Evolutionary conservation across 2,888 invertebrate genomes (phyloP), one percentile per base, ranked within the genome.

Genomic region (Lottia gigantea): DNA sequence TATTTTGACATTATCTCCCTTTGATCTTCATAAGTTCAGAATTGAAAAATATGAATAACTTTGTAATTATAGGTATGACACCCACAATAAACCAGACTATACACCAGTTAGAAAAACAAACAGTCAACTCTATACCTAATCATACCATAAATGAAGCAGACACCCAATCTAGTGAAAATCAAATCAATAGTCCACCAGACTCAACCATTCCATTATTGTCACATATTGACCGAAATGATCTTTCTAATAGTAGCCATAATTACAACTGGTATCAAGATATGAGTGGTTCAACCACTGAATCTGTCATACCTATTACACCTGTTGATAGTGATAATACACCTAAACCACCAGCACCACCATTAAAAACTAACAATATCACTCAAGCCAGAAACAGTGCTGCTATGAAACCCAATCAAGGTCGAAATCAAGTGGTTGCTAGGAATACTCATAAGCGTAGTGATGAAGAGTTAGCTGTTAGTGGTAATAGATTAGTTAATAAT

Each of bases 341-440:
- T 40, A 40, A 40, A 40, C 40, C 40, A 40, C 40, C 40, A 40
- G 71, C 78, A 61, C 67, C 77, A 49, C 82, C 82, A 15, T 76
- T 84, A 69, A 83, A 86, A 76, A 78, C 87, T 83, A 74, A 79
- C 63, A 82, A 80, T 46, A 74, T 83, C 31, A 74, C 70, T 45
- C 72, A 81, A 55, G 82, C 82, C 19, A 80, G 78, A 68, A 82
- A 82, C 62, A 83, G 83, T 61, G 74, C 78, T 11, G 78, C 82
- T 23, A 78, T 95, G 63, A 95, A 94, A 83, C 94, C 95, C 0
- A 94, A 95, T 88, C 94, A 95, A 87, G 96, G 95, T 0, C 91
- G 94, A 45, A 96, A 95, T 90, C 92, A 93, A 14, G 96, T 95
- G 76, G 90, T 93, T 83, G 94, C 94, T 84, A 90, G 94, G 14